These are phyloP conservation scores for Hippoglossus hippoglossus DNA, from an alignment of 2,797 vertebrate species.

Conservation along the genomic window DNA sequence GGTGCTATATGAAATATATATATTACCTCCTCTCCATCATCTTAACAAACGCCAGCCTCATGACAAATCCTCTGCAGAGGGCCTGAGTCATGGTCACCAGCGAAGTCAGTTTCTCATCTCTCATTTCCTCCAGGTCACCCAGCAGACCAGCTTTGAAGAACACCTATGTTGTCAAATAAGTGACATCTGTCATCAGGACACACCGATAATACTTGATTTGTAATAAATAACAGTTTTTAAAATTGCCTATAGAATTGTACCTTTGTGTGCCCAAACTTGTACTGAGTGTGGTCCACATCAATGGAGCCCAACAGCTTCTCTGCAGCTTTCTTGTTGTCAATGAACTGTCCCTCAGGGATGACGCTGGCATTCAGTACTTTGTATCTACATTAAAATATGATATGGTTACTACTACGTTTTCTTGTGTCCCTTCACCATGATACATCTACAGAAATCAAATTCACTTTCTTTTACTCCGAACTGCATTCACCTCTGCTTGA, in stretches of 20 bases:
- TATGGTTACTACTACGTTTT: too few relatives aligned
- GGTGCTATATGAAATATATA: neutral
- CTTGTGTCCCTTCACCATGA: too few relatives aligned
- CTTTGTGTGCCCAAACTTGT: slow-evolving; percentile 92
- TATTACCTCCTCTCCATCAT: slow-evolving; percentile 85
- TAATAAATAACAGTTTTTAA: neutral
- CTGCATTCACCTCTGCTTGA: slow-evolving; percentile 86
- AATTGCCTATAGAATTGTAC: slow-evolving; percentile 46
- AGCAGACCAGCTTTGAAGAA: slow-evolving; percentile 92
- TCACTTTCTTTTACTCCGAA: too few relatives aligned
- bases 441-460: too few relatives aligned
- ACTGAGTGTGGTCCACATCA: slow-evolving; percentile 89
- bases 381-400: too few relatives aligned
- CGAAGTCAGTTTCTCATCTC: slow-evolving; percentile 87
- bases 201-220: neutral
- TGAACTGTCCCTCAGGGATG: slow-evolving; percentile 91
- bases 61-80: slow-evolving; percentile 84
- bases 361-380: slow-evolving; percentile 90
- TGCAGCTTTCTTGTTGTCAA: slow-evolving; percentile 91
- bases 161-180: slow-evolving; percentile 77
- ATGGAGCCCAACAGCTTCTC: slow-evolving; percentile 91
- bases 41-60: slow-evolving; percentile 86
- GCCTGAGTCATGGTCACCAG: slow-evolving; percentile 89
- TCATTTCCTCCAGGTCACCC: slow-evolving; percentile 89
- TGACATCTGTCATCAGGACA: neutral